Evolutionary conservation across 2,797 vertebrate species (phyloP), one percentile per base, ranked within the genome.

Genomic region (Clarias fuscus): DNA sequence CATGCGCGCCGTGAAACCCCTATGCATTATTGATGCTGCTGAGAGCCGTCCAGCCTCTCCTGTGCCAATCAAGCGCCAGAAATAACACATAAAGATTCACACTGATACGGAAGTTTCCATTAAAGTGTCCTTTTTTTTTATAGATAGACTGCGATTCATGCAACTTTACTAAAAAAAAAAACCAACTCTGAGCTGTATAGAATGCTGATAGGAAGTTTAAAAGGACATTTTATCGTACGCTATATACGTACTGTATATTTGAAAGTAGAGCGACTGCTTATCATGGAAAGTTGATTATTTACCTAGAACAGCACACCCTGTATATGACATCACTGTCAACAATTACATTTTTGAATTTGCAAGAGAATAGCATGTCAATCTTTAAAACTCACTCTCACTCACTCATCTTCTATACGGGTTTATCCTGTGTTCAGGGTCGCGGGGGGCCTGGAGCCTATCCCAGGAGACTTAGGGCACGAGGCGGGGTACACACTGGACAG

Each of bases 1-100:
- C 58, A 68, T 86, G 78, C 75, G 78, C 14, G 20, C 59, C 13
- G 68, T 82, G 68, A 71, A 72, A 86, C 68, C 68, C 77, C 59
- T 20, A 11, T 82, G 59, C 78, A 62, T 82, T 82, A 73, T 81
- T 82, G 24, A 82, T 71, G 59, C n/a, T 18, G 6, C 78, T 65
- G 78, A 53, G 78, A 86, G 58, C 14, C 18, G 82, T 62, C 77
- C 78, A 82, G 37, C 22, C 37, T 81, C 40, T 71, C 58, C 84
- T 72, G 37, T 27, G 14, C 71, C 18, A 48, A 48, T 84, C 56
- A 40, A 48, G n/a, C 84, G 37, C 61, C 73, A 75, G 64, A 84
- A 75, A 64, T 64, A 73, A 75, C 56, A 40, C 71, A 64, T 8
- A 17, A 27, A 84, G 58, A 75, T 76, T 75, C 37, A 15, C 58